Conservation (phyloP, 2,113 vertebrate genomes). For the Oncorhynchus masou region DNA sequence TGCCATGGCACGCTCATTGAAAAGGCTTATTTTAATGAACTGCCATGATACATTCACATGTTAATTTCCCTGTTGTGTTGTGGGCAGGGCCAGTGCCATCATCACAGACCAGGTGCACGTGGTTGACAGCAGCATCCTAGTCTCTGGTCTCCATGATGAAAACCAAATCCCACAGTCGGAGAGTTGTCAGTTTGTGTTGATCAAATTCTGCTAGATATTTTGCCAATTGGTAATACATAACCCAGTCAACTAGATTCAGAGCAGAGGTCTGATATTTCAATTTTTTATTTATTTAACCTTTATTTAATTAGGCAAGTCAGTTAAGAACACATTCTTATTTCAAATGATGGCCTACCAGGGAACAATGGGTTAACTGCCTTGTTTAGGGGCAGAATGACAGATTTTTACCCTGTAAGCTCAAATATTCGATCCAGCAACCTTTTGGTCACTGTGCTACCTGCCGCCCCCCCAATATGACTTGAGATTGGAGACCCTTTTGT, state of each 20-base stretch:
- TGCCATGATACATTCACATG: conserved; percentile 1
- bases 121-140: not conserved
- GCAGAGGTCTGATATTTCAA: not conserved
- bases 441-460: too few relatives aligned
- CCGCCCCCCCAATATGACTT: not conserved
- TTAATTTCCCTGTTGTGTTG: not conserved
- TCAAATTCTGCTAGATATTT: too few relatives aligned
- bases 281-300: too few relatives aligned
- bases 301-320: too few relatives aligned
- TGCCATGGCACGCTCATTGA: not conserved
- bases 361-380: too few relatives aligned
- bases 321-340: too few relatives aligned
- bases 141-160: not conserved
- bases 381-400: too few relatives aligned
- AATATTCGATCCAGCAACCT: too few relatives aligned
- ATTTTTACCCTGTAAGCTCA: too few relatives aligned
- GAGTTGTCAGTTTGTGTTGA: not conserved
- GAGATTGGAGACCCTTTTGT: not conserved
- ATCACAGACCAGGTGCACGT: not conserved
- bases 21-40: conserved; percentile 10
- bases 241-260: not conserved
- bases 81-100: conserved; percentile 2
- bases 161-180: not conserved
- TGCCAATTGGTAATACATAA: not conserved
- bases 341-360: too few relatives aligned